These are phyloP conservation scores for Streptopelia turtur DNA, from an alignment of 2,797 vertebrate genomes.

Conservation along the genomic window DNA sequence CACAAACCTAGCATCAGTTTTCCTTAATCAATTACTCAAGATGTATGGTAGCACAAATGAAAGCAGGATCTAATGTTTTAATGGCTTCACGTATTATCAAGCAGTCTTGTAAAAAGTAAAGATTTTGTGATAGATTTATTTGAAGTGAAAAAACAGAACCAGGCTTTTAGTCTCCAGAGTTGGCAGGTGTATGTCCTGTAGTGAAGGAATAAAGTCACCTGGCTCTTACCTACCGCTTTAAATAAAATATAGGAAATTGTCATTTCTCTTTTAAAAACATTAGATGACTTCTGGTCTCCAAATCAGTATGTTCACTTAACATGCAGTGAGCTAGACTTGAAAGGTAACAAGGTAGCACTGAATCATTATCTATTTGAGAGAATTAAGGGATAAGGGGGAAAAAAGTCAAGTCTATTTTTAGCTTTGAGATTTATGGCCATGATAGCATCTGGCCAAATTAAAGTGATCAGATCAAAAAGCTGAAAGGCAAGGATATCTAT, in stretches of 20 bases:
- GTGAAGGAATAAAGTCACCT: neutral
- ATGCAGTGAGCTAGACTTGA: constrained; percentile 1
- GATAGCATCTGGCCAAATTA: neutral
- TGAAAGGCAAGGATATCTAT: neutral
- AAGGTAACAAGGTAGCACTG: constrained; percentile 33
- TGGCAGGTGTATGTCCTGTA: fast-evolving
- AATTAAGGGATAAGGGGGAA: constrained; percentile 25
- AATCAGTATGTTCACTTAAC: constrained; percentile 3
- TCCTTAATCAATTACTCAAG: neutral
- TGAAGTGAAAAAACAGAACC: neutral
- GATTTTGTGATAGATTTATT: neutral
- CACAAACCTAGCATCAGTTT: neutral
- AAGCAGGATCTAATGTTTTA: neutral
- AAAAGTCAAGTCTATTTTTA: constrained; percentile 42
- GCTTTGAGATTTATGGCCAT: constrained; percentile 11
- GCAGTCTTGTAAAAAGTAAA: neutral
- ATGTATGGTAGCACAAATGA: neutral
- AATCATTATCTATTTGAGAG: constrained; percentile 27
- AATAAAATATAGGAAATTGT: neutral
- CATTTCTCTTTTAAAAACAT: neutral
- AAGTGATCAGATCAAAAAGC: constrained; percentile 15
- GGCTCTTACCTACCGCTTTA: neutral
- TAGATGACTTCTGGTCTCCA: neutral
- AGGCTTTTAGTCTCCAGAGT: neutral
- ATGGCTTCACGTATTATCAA: neutral